Conservation (phyloP, 2,888 invertebrate species). For the Stictocephala bisonia region DNA sequence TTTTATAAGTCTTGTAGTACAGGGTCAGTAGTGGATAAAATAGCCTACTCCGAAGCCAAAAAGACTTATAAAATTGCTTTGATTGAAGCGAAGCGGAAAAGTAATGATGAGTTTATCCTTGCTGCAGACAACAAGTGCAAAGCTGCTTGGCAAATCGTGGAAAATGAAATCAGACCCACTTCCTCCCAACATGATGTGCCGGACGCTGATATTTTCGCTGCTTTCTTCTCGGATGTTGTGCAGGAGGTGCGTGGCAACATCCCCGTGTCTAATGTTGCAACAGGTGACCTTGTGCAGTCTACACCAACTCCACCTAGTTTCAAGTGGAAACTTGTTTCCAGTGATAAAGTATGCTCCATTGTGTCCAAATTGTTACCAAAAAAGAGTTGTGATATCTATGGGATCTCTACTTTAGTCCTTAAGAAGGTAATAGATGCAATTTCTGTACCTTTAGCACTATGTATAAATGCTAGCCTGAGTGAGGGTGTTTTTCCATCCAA, state of each 20-base stretch:
- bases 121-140: background rate
- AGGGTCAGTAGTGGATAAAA: too few species aligned
- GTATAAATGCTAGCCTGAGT: slow-evolving; percentile 15
- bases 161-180: background rate
- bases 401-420: slow-evolving; percentile 3
- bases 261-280: too few species aligned
- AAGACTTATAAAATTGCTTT: too few species aligned
- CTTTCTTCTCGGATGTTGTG: background rate
- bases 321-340: background rate
- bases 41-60: too few species aligned
- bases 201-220: background rate
- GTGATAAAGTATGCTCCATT: background rate
- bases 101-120: background rate
- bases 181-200: background rate
- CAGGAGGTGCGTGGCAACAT: background rate
- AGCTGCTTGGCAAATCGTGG: background rate
- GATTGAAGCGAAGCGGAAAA: background rate
- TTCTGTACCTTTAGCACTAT: background rate
- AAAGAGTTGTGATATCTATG: slow-evolving; percentile 22
- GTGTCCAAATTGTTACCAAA: background rate
- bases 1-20: too few species aligned
- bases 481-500: slow-evolving; percentile 1
- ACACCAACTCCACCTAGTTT: background rate
- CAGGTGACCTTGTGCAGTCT: too few species aligned
- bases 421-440: background rate